phyloP scores from a whole-genome alignment of 2,888 invertebrate species.

The Cerastis leucographa region DNA sequence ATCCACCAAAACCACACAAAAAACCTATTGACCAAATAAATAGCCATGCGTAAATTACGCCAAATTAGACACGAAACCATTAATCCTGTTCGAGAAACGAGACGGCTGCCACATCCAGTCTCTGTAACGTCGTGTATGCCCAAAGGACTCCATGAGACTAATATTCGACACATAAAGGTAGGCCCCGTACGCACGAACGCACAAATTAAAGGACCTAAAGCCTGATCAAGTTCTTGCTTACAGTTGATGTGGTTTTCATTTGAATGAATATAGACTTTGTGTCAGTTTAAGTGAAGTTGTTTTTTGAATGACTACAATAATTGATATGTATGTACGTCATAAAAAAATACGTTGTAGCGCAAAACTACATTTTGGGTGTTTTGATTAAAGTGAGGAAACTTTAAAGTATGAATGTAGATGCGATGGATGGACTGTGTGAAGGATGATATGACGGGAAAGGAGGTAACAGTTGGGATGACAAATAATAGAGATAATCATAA shows the following conservation, averaged over 20 bases:
- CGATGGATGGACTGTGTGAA: not conserved
- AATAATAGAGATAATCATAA: too few species aligned
- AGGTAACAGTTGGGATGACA: not conserved
- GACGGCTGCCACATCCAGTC: slow-evolving; percentile 51
- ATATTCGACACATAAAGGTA: slow-evolving; percentile 72
- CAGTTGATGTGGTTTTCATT: not conserved
- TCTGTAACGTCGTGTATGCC: slow-evolving; percentile 59
- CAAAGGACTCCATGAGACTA: slow-evolving; percentile 68
- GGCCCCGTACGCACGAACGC: slow-evolving; percentile 36
- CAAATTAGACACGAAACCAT: slow-evolving; percentile 41
- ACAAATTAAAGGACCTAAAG: slow-evolving; percentile 65
- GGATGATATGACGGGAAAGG: not conserved
- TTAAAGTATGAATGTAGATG: not conserved
- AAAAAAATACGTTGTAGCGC: not conserved
- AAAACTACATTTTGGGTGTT: not conserved
- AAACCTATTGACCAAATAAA: slow-evolving; percentile 20
- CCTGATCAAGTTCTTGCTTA: not conserved
- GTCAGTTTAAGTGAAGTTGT: not conserved
- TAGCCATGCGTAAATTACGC: slow-evolving; percentile 26
- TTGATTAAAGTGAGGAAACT: not conserved
- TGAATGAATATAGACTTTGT: not conserved
- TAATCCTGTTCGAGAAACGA: slow-evolving; percentile 41
- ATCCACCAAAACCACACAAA: not conserved
- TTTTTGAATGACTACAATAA: not conserved
- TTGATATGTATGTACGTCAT: not conserved